Conservation (phyloP, 2,888 invertebrate species). For the Shargacucullia verbasci region DNA sequence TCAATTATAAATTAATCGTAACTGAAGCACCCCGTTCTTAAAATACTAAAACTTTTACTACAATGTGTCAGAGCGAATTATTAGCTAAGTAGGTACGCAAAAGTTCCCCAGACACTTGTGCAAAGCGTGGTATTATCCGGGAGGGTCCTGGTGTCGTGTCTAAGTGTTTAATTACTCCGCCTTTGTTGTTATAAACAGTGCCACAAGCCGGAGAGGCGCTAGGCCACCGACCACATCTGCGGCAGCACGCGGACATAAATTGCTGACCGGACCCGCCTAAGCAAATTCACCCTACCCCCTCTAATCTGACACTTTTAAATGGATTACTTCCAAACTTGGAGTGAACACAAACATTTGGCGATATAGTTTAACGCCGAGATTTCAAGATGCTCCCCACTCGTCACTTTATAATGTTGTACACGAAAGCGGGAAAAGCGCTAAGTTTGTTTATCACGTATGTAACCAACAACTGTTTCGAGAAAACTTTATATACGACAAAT, state of each 20-base stretch:
- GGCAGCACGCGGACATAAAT: constrained; percentile 76
- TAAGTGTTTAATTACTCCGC: constrained; percentile 81
- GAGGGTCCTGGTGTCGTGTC: constrained; percentile 66
- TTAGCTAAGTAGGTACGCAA: constrained; percentile 44
- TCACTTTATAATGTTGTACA: constrained; percentile 54
- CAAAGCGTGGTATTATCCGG: constrained; percentile 62
- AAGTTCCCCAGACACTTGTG: constrained; percentile 56
- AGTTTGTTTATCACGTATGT: constrained; percentile 56
- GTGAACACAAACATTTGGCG: constrained; percentile 68
- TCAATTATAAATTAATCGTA: constrained; percentile 48
- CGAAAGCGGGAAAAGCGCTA: constrained; percentile 42
- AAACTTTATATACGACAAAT: constrained; percentile 54
- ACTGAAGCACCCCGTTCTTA: constrained; percentile 28
- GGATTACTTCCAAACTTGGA: constrained; percentile 72
- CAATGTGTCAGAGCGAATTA: constrained; percentile 32
- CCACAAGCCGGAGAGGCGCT: constrained; percentile 67
- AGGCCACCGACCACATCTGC: constrained; percentile 73
- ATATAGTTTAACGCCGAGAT: constrained; percentile 64
- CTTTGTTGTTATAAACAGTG: constrained; percentile 82
- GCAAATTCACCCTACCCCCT: constrained; percentile 75
- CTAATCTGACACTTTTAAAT: constrained; percentile 83
- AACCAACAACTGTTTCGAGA: constrained; percentile 37
- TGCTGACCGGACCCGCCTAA: constrained; percentile 78
- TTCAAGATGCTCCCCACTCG: constrained; percentile 57
- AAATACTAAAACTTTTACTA: constrained; percentile 49